These are phyloP conservation scores for Pholis gunnellus DNA, from an alignment of 2,113 vertebrate genomes.

Conservation along the genomic window DNA sequence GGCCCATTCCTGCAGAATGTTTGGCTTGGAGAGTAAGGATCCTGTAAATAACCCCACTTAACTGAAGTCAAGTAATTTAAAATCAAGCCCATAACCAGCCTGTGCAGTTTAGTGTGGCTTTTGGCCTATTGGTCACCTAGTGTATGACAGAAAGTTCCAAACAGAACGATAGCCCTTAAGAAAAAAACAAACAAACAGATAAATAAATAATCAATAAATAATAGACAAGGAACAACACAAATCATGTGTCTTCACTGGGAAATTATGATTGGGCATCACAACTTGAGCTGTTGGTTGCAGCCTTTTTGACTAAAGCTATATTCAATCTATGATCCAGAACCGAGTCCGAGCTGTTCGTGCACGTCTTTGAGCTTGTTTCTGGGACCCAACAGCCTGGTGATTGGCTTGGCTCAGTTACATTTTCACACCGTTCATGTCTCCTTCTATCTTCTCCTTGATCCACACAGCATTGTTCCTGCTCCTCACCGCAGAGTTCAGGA, in stretches of 20 bases:
- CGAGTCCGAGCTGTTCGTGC: constrained; percentile 15
- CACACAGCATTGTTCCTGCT: constrained; percentile 83
- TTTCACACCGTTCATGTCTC: constrained; percentile 77
- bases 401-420: constrained; percentile 79
- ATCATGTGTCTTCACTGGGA: neutral
- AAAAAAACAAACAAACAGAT: neutral
- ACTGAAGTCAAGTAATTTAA: constrained; percentile 44
- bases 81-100: constrained; percentile 53
- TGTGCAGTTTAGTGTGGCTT: constrained; percentile 34
- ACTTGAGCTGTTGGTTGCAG: constrained; percentile 1
- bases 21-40: constrained; percentile 36
- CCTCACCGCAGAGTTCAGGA: constrained; percentile 83
- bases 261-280: neutral
- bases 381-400: neutral
- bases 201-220: neutral
- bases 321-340: neutral
- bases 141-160: constrained; percentile 41
- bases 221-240: neutral
- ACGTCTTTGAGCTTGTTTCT: constrained; percentile 20
- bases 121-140: constrained; percentile 38
- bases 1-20: constrained; percentile 38
- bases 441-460: constrained; percentile 88
- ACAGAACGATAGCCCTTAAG: neutral
- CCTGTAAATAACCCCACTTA: constrained; percentile 47
- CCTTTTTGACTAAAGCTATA: neutral